A percentile compares a stretch with the other conserved stretches of the same genome.
Evolutionary conservation across 2,113 vertebrate genomes (phyloP).

Genomic region (Antechinus stuartii): DNA sequence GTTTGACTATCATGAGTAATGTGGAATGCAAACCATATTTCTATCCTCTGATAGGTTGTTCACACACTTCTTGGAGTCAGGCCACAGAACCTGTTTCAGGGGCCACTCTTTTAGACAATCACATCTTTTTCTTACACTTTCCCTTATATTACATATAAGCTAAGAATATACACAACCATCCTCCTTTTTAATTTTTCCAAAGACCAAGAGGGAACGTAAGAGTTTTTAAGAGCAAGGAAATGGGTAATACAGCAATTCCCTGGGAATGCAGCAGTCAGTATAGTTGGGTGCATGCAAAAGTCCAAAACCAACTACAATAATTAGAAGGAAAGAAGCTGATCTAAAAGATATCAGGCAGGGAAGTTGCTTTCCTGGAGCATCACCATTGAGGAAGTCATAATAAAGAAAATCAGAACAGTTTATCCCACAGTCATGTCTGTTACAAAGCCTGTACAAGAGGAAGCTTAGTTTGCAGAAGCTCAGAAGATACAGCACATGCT

Average conservation of each 20-base stretch:
- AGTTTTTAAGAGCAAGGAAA: conserved; percentile 22
- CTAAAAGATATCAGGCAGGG: not conserved
- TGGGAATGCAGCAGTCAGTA: not conserved
- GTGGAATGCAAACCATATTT: not conserved
- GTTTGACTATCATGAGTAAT: not conserved
- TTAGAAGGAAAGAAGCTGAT: not conserved
- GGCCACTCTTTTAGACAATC: not conserved
- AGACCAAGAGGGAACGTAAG: not conserved
- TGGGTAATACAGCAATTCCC: not conserved
- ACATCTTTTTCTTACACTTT: not conserved
- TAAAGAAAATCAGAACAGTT: not conserved
- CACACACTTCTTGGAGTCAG: not conserved
- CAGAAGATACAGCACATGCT: not conserved
- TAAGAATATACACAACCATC: not conserved
- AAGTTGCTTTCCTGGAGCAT: not conserved
- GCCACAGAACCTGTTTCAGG: not conserved
- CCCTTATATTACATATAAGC: not conserved
- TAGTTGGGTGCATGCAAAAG: not conserved
- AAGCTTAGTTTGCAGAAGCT: not conserved
- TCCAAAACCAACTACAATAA: conserved; percentile 14
- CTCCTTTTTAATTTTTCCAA: not conserved
- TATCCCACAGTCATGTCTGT: not conserved
- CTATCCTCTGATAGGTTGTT: not conserved
- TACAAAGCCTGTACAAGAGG: not conserved
- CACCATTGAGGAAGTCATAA: fast-evolving